Evolutionary conservation across 2,797 vertebrate genomes (phyloP), one percentile per base, ranked within the genome.

Genomic region (Oreochromis grahami): DNA sequence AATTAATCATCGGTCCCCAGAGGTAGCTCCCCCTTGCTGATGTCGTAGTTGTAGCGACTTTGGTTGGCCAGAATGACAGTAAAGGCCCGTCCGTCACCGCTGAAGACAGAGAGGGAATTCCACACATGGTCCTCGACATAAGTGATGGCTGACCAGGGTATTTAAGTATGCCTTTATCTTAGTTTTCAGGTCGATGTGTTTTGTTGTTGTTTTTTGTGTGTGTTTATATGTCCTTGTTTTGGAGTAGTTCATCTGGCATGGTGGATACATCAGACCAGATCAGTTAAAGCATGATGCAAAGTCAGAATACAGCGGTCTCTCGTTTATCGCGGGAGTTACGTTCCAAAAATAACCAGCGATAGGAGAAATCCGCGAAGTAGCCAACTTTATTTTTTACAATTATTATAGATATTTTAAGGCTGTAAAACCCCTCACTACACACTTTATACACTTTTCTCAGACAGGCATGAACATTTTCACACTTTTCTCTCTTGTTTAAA

Each of bases 1-100:
- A 93, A 95, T 95, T 93, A 92, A 94, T 95, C 91, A 94, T 89
- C 43, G 85, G 89, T 92, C 91, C 90, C 93, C 76, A 87, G 93
- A 93, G 88, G 79, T 81, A 79, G 84, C 82, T 91, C 70, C 85
- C 76, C 76, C 24, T 68, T 82, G 79, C 82, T 92, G 90, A 92
- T 91, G 92, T 93, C 92, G 91, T 83, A 41, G 78, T 78, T 72
- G 24, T 58, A 29, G 7, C 3, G 8, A 82, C 83, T 45, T 15
- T 3, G 55, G 80, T 87, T 84, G 82, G 84, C 52, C 50, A 74
- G 81, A 88, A 89, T 90, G 85, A 70, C 3, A 53, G 82, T 89
- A 90, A 91, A 86, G 2, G 26, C 43, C 24, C 24, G 24, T 80
- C 60, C 77, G 84, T 87, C 89, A 65, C 53, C 8, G 19, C 3